Evolutionary conservation across 2,113 vertebrate genomes (phyloP), one percentile per base, ranked within the genome.

Genomic region (Neogale vison): DNA sequence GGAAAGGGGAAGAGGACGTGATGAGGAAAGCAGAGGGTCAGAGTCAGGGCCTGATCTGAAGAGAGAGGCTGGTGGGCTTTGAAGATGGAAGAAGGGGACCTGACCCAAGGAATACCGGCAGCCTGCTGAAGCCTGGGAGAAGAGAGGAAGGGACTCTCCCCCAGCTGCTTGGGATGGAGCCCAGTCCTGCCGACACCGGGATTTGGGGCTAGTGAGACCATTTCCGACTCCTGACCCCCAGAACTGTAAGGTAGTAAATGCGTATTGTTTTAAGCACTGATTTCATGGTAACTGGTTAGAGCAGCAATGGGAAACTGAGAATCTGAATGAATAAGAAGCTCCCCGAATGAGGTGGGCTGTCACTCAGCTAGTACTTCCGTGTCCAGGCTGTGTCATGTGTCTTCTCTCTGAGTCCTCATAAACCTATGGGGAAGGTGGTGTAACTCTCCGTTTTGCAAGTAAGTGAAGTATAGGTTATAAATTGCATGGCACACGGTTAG

Each of bases 151-250:
- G 5, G 29, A 34, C 11, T 61, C 57, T 96, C 10, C 72, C 57
- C 21, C 0, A 4, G 67, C 45, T 20, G 12, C 42, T 63, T 18
- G 0, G 3, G 1, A 2, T 31, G 61, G 65, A 92, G 4, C 18
- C 7, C 11, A 34, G 55, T 24, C 39, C 57, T 95, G 65, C 29
- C 8, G 11, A 57, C 18, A 11, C 47, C 55, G 74, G 61, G 29
- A 47, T 67, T n/a, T 69, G 20, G 52, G 29, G 23, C 80, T 67
- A 17, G 13, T 31, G 13, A 80, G 93, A n/a, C 6, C 20, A 17
- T 81, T 80, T 88, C 8, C 21, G 77, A 55, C 7, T 15, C 61
- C 15, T 42, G 42, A 61, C 42, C 29, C 74, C 17, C 21, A 50
- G 63, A 77, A 29, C 59, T 11, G 2, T 90, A 21, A 63, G 52